Evolutionary conservation across 2,888 invertebrate species (phyloP), one percentile per base, ranked within the genome.

Genomic region (Polydrusus tereticollis): DNA sequence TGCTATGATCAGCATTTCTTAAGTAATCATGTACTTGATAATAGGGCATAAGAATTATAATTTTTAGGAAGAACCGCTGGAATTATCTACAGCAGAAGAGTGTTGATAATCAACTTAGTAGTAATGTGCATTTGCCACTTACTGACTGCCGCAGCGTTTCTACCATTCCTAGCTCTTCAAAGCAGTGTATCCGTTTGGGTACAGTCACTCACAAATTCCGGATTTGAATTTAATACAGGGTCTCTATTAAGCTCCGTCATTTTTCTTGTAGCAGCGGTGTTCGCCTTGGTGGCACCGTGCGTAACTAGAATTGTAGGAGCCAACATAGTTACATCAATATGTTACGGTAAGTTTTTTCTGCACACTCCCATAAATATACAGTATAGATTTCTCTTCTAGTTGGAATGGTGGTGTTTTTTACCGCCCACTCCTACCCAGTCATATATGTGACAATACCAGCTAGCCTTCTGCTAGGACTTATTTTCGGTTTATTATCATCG

Each of bases 191-290:
- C 85, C 57, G 85, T 82, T 43, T 89, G 84, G 89, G 86, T 78
- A 73, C 85, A 76, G 82, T 86, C 81, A 69, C 80, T 70, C 0
- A 74, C 60, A 23, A 74, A 75, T 33, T 21, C 73, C 6, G 72
- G 75, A 8, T 64, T 74, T 14, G 77, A 78, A 65, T 77, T 80
- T 36, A 78, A 77, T 70, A 74, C 80, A 18, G 93, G 93, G 0
- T 90, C 92, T 0, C 82, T 91, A 59, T 87, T 93, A 1, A 85
- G 93, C 10, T 88, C 91, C 0, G 83, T 88, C 8, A 88, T 91
- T 81, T 91, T 91, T 79, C 81, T 89, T 0, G 83, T 89, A 26
- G 91, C 91, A 1, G 90, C 92, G 0, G 78, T 88, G 0, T 88
- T 90, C 41, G 88, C 83, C 76, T 85, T 87, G 80, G 77, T 86